A percentile compares a stretch with the other conserved stretches of the same genome.
Evolutionary conservation across 2,888 invertebrate genomes (phyloP).

Genomic region (Scrobipalpa costella): DNA sequence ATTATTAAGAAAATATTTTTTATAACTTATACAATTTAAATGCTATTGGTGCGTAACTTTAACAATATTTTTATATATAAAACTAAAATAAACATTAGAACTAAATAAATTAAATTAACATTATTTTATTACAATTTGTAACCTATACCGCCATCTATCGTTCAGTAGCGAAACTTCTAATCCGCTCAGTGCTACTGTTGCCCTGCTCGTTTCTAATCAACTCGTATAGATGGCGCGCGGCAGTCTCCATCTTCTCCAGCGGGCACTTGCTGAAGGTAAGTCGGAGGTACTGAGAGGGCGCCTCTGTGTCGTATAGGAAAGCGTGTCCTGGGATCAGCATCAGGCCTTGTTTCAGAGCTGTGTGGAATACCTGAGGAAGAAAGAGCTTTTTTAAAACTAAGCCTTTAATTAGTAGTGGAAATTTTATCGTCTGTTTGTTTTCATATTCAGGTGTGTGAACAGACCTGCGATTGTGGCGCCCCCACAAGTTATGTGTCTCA

Average conservation of each 20-base stretch:
- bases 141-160: conserved; percentile 30
- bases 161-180: conserved; percentile 50
- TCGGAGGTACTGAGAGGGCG: conserved; percentile 85
- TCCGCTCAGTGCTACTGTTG: conserved; percentile 40
- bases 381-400: not conserved
- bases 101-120: not conserved
- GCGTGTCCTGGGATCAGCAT: conserved; percentile 88
- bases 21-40: too few relatives aligned
- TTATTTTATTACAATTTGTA: not conserved
- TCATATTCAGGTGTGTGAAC: too few relatives aligned
- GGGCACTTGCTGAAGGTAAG: conserved; percentile 86
- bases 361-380: conserved; percentile 63
- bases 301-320: conserved; percentile 83
- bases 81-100: too few relatives aligned
- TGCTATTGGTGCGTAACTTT: too few relatives aligned
- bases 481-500: too few relatives aligned
- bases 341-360: conserved; percentile 85
- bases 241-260: conserved; percentile 83
- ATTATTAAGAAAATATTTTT: too few relatives aligned
- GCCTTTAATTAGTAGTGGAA: too few relatives aligned
- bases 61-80: too few relatives aligned
- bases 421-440: too few relatives aligned
- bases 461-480: too few relatives aligned
- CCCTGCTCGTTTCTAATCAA: conserved; percentile 82
- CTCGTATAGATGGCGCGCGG: conserved; percentile 80